phyloP scores from a whole-genome alignment of 1,140 invertebrate genomes.

The Drosophila quadrilineata region DNA sequence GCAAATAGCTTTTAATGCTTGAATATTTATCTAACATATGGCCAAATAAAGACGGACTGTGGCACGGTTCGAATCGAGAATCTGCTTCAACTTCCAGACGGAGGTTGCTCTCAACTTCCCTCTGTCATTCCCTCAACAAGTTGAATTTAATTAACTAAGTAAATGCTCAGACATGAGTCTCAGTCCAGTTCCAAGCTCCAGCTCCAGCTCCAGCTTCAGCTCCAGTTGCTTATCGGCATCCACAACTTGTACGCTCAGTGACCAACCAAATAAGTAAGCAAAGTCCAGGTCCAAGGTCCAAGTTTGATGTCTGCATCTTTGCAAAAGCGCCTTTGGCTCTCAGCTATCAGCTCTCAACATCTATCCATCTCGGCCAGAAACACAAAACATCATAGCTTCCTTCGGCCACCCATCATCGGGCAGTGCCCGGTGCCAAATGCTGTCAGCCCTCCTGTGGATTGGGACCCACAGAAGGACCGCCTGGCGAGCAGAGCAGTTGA shows the following conservation, averaged over 20 bases:
- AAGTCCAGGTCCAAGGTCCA: conserved; percentile 46
- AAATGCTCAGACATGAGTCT: conserved; percentile 70
- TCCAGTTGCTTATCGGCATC: conserved; percentile 37
- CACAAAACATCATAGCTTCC: not conserved
- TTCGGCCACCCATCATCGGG: conserved; percentile 1
- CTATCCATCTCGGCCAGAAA: not conserved
- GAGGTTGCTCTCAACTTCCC: conserved; percentile 30
- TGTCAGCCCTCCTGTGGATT: conserved; percentile 18
- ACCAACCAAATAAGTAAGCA: conserved; percentile 62
- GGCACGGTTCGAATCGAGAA: no score
- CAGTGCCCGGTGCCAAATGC: not conserved
- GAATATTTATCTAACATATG: conserved; percentile 66
- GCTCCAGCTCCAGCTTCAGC: conserved; percentile 47
- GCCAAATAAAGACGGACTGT: no score
- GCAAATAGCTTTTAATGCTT: conserved; percentile 50
- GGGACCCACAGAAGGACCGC: conserved; percentile 3
- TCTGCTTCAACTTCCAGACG: no score
- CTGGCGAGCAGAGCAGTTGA: conserved; percentile 15
- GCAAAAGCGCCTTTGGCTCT: conserved; percentile 17
- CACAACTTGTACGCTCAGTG: conserved; percentile 32
- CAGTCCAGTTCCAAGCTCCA: not conserved
- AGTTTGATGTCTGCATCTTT: conserved; percentile 37
- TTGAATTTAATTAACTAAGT: conserved; percentile 79
- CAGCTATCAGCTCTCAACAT: conserved; percentile 22
- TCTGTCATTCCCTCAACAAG: conserved; percentile 56